phyloP scores from a whole-genome alignment of 2,888 invertebrate species.

The Caprella mutica region DNA sequence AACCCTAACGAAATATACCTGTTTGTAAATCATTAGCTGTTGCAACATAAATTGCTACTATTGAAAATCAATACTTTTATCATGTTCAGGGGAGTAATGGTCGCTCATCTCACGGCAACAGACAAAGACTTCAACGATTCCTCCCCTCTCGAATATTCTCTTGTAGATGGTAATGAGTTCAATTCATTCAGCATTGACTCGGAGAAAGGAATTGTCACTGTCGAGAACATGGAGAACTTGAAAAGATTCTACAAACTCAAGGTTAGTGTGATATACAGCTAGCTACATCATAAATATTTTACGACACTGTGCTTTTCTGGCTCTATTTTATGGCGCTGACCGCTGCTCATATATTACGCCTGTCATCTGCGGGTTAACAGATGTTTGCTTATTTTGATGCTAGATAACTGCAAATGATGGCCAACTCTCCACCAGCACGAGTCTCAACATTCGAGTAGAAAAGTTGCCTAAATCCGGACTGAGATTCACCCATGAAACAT shows the following conservation, averaged over 20 bases:
- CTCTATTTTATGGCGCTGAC: too few relatives aligned
- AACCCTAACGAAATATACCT: too few relatives aligned
- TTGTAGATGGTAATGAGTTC: conserved; percentile 83
- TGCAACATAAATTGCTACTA: too few relatives aligned
- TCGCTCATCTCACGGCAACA: conserved; percentile 67
- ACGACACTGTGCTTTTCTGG: too few relatives aligned
- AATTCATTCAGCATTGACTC: conserved; percentile 76
- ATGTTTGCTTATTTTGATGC: too few relatives aligned
- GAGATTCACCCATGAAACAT: conserved; percentile 65
- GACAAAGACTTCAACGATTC: conserved; percentile 53
- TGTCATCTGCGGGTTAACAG: too few relatives aligned
- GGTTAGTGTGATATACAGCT: conserved; percentile 15
- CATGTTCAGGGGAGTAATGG: conserved; percentile 28
- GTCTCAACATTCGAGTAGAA: conserved; percentile 56
- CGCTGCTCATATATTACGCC: too few relatives aligned
- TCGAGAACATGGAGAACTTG: conserved; percentile 17
- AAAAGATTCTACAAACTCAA: conserved; percentile 23
- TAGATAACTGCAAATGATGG: conserved; percentile 76
- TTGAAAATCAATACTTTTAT: too few relatives aligned
- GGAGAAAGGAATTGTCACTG: conserved; percentile 59
- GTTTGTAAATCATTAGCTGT: too few relatives aligned
- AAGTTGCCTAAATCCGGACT: conserved; percentile 59
- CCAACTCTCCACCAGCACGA: conserved; percentile 59
- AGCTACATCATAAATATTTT: too few relatives aligned
- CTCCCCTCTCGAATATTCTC: conserved; percentile 71